Base-by-base conservation (phyloP, 2,888 invertebrate genomes). In the Theretra japonica region DNA sequence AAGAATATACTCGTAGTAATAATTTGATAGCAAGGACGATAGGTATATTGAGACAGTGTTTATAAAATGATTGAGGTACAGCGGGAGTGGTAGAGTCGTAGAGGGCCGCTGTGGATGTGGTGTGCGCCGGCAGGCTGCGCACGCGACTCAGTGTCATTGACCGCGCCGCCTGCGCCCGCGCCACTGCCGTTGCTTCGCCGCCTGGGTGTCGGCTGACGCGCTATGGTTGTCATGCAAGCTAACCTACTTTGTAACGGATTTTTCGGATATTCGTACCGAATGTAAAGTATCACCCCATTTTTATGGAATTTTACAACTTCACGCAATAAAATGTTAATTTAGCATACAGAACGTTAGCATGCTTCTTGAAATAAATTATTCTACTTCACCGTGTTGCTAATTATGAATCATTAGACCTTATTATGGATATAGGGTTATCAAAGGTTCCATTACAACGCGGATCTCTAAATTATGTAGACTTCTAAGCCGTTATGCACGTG, bases 191-290 rank as follows among this genome's bases (percentile, higher is more conserved):
- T 59, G 28, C 30, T 17, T 30, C 60, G 60, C 28, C 30, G 28
- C 30, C 60, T 19, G 82, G 84, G 83, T 85, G 85, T 80, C 82
- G 82, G 83, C 82, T 85, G 85, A 80, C 82, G 80, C 72, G 69
- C 59, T 81, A 88, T 82, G 85, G 85, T 77, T 86, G 82, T 70
- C 83, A 80, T 75, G 48, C 41, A 65, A 41, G 17, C 65, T 62
- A 48, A 65, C 70, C 57, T 19, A 68, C 33, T 69, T 65, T 70
- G 71, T 71, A 70, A 73, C 73, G 48, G 25, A 23, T 41, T 17
- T 65, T 65, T 65, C 33, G 33, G 62, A 17, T 25, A 41, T 48
- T 48, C 15, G 6, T 41, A 65, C 23, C 1, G 17, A 48, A 23
- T 23, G 23, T 23, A 58, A 25, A 53, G n/a, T 53, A n/a, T 53